Base-by-base conservation (phyloP, 2,797 vertebrate genomes). In the Pipistrellus pipistrellus region DNA sequence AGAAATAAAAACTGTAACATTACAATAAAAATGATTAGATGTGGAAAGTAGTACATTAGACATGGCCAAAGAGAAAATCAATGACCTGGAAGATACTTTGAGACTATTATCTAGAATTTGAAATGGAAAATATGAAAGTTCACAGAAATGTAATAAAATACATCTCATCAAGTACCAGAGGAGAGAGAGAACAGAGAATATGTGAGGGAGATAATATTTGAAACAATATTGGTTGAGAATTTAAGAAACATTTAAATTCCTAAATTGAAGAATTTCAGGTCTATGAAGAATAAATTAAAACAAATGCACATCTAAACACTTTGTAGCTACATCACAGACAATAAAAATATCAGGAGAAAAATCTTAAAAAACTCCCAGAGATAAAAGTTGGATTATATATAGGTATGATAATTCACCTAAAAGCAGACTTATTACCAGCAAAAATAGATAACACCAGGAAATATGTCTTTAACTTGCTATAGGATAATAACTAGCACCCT, bases 61-160 rank as follows among this genome's bases (percentile, higher is more conserved):
- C 30, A 66, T 38, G 20, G 46, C 59, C 53, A 53, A 72, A 62
- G 62, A 73, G 11, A 88, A 57, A 86, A 59, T 85, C 57, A 85
- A 53, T 91, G 62, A 82, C 38, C 68, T 77, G 51, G 44, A 89
- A 51, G 35, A 77, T 77, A 71, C 48, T 53, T 23, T 62, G 44
- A 76, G 27, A 38, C 23, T 82, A 14, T 68, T 23, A 85, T 6
- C 38, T 15, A 57, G 85, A 41, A 73, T 76, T 27, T 93, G 69
- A 82, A 88, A 66, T 85, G 64, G 69, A 89, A 93, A 88, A 64
- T 72, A 59, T 46, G 46, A 64, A 85, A 72, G 12, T 88, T 85
- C 48, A 64, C 4, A 81, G n/a, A 20, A 17, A 48, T 9, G 9
- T 27, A 80, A 18, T 77, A 66, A 82, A 88, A 71, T 85, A 59